Evolutionary conservation across 2,797 vertebrate species (phyloP).

Genomic region (Pachyuromys duprasi): DNA sequence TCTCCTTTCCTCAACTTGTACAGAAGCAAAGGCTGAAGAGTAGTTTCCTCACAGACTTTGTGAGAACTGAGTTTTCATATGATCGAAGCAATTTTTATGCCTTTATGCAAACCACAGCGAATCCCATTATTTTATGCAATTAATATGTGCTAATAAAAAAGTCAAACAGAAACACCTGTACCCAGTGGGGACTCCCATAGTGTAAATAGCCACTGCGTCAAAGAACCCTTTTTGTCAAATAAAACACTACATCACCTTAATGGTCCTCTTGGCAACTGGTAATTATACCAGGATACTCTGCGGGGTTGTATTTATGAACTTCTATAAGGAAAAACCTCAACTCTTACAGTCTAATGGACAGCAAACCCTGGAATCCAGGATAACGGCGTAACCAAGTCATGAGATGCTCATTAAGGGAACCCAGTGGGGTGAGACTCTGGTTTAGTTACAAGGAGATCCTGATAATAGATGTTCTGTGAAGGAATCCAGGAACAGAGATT

Average conservation of each 20-base stretch:
- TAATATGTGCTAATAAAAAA: background rate
- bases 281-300: background rate
- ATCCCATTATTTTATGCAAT: background rate
- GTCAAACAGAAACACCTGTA: background rate
- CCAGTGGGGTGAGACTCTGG: background rate
- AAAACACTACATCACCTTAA: background rate
- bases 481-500: constrained; percentile 36
- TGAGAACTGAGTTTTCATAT: background rate
- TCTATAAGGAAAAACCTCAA: background rate
- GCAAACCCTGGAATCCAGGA: background rate
- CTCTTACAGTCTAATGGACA: background rate
- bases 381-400: background rate
- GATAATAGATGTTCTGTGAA: constrained; percentile 57
- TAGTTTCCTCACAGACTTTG: background rate
- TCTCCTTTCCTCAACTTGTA: background rate
- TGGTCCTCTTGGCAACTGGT: background rate
- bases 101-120: background rate
- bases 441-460: constrained; percentile 15
- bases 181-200: background rate
- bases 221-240: background rate
- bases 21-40: background rate
- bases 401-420: constrained; percentile 12
- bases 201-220: background rate
- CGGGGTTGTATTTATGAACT: background rate
- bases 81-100: background rate